A percentile compares a stretch with the other conserved stretches of the same genome.
Evolutionary conservation across 2,113 vertebrate genomes (phyloP).

Genomic region (Forbesichthys papilliferus): DNA sequence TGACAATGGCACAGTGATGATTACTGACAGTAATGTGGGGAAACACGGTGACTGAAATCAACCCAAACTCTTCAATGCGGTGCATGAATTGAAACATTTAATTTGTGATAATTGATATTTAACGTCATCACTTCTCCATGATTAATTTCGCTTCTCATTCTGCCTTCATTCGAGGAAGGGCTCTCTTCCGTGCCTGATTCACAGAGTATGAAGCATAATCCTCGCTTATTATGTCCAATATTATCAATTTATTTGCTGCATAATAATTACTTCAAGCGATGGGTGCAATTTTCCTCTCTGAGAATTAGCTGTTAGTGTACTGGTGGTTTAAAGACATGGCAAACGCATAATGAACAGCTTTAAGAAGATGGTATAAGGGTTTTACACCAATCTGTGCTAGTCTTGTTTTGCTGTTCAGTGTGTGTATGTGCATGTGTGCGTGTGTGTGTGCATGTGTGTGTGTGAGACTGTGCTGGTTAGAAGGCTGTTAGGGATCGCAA

Average conservation of each 20-base stretch:
- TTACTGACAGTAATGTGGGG: neutral
- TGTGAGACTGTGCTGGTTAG: no score
- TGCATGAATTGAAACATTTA: slow-evolving; percentile 32
- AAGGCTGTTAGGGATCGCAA: slow-evolving; percentile 37
- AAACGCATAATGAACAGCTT: neutral
- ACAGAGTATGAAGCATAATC: slow-evolving; percentile 41
- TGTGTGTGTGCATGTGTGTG: slow-evolving; percentile 4
- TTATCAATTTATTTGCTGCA: slow-evolving; percentile 29
- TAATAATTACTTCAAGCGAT: slow-evolving; percentile 31
- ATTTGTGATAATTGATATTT: slow-evolving; percentile 45
- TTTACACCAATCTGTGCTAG: neutral
- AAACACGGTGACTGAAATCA: neutral
- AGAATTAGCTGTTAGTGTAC: slow-evolving; percentile 33
- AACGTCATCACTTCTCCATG: slow-evolving; percentile 21
- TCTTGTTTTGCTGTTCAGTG: neutral
- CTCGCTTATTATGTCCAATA: slow-evolving; percentile 43
- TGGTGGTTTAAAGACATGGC: slow-evolving; percentile 13
- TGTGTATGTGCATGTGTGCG: neutral
- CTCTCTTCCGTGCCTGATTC: slow-evolving; percentile 31
- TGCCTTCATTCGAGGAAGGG: slow-evolving; percentile 28
- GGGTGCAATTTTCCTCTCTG: slow-evolving; percentile 34
- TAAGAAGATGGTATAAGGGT: neutral
- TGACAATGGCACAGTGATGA: neutral
- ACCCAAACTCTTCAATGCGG: neutral
- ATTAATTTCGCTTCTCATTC: slow-evolving; percentile 39